Base-by-base conservation (phyloP, 2,113 vertebrate genomes). In the Tringa solitaria region DNA sequence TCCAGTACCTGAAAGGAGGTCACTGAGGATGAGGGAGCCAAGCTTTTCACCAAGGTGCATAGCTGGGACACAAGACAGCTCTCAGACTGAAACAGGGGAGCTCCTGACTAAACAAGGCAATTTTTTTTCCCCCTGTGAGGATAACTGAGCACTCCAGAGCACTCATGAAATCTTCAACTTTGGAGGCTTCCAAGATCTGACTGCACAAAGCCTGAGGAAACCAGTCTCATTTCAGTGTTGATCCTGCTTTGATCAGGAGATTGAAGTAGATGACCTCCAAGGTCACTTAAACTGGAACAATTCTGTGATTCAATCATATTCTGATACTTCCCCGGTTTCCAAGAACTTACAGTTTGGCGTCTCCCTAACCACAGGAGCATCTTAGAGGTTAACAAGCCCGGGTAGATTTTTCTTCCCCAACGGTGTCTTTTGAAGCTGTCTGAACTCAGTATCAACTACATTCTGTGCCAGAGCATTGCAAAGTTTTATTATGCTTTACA, bases 11-110 rank as follows among this genome's bases (percentile, higher is more conserved):
- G 20, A 8, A 17, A 27, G 33, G 24, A 64, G 14, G 24, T 20
- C 41, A 14, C 37, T 12, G 75, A 81, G 41, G 70, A 23, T 15
- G 53, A 61, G 21, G 6, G 30, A 76, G 57, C 45, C 18, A 26
- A 37, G 37, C 19, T 67, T n/a, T 33, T 26, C 27, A 4, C 30
- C 2, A 13, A 8, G 4, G 18, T 8, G 7, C 21, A 2, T 0
- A 14, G 46, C 59, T 63, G 54, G 39, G 35, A 23, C 61, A 74
- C 0, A 4, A 45, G 46, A n/a, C 21, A 27, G 27, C 23, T 32
- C 17, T 23, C 54, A 27, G 2, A 5, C 14, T 7, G 23, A 28
- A 20, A 41, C 20, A 15, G 30, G 46, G 35, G 6, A 48, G 17
- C 32, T n/a, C 64, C 37, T 24, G 16, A 8, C 39, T 21, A 4